A percentile compares a stretch with the other conserved stretches of the same genome.
phyloP scores from a whole-genome alignment of 2,888 invertebrate species.

The Erebia aethiops region DNA sequence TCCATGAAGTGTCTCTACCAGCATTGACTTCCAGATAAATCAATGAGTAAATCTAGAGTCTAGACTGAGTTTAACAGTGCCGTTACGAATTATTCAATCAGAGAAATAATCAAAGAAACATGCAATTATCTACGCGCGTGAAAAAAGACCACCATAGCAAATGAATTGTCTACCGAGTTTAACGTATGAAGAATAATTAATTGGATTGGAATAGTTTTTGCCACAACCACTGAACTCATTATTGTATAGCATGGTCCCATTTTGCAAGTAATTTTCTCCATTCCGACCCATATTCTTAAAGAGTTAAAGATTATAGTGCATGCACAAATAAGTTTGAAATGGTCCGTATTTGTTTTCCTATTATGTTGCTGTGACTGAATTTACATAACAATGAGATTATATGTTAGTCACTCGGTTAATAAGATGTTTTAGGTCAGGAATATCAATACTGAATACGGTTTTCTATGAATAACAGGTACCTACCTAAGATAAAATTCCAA shows the following conservation, averaged over 20 bases:
- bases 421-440: constrained; percentile 23
- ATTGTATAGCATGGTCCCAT: constrained; percentile 25
- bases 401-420: constrained; percentile 26
- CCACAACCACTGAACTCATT: constrained; percentile 30
- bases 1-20: background rate
- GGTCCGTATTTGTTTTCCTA: constrained; percentile 21
- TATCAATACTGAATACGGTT: constrained; percentile 17
- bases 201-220: constrained; percentile 38
- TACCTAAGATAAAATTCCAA: background rate
- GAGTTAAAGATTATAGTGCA: background rate
- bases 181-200: constrained; percentile 39
- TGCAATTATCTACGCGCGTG: constrained; percentile 40
- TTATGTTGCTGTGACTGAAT: constrained; percentile 24
- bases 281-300: background rate
- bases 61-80: constrained; percentile 1
- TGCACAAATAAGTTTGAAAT: constrained; percentile 16
- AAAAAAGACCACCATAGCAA: constrained; percentile 40
- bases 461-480: background rate
- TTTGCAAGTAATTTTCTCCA: background rate
- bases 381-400: constrained; percentile 28
- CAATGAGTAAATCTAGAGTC: background rate
- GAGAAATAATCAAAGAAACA: constrained; percentile 39
- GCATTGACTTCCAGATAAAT: background rate
- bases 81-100: constrained; percentile 47
- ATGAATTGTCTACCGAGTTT: constrained; percentile 43